Evolutionary conservation across 92 coral and sea anemone genomes (phyloP), one percentile per base, ranked within the genome.

Genomic region (Siderastrea radians): DNA sequence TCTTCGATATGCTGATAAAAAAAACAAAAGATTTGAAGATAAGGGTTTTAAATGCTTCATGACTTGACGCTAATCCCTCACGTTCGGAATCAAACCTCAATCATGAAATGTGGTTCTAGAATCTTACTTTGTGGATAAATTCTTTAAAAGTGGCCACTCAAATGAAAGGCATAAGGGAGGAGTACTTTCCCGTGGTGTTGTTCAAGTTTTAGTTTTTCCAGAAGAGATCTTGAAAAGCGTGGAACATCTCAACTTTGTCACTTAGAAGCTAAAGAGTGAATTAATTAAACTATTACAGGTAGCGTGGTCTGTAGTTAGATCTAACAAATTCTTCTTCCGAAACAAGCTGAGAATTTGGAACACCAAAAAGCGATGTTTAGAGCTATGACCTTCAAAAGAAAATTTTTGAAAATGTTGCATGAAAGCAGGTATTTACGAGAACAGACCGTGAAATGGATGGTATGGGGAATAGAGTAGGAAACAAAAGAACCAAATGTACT

Each of bases 401-500:
- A 10, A 54, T 10, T 55, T 16, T 71, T 8, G 59, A 3, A 13
- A 58, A 70, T 46, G 38, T 19, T 3, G 16, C 15, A 6, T 0
- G 59, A 46, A 70, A 13, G 3, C 45, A 61, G 1, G 57, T 2
- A 0, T 82, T 74, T 4, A 0, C 9, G n/a, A 69, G 7, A 82
- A 82, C 86, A 82, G 86, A 53, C 54, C 49, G 8, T n/a, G 44
- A 12, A 6, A 44, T 12, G 48, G 19, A 50, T 64, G 74, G 13
- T 46, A 50, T 68, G 74, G 74, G 44, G 58, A 54, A 82, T n/a
- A 57, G 46, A 11, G 53, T 50, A 38, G 79, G n/a, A 74, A 74
- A 74, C 79, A 51, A 54, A 43, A 43, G 74, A 48, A 80, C 77
- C 70, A 48, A 84, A 73, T 73, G 66, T n/a, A 61, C 74, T 84